Base-by-base conservation (phyloP, 2,888 invertebrate species). In the Callyntrura sp. region DNA sequence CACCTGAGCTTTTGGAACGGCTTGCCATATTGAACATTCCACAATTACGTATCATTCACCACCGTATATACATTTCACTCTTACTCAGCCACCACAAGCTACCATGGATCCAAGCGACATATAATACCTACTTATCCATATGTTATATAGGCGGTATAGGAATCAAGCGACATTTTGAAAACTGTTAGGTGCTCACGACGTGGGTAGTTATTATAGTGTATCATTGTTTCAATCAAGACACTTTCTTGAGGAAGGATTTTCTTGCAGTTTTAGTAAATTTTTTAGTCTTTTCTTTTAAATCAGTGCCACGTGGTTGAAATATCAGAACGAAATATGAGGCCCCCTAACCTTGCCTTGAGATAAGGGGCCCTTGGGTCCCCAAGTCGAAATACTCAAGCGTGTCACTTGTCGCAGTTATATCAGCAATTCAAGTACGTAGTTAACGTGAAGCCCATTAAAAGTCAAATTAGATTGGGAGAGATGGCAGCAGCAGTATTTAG, bases 1-100 rank as follows among this genome's bases (percentile, higher is more conserved):
- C 62, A 83, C 82, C 62, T 70, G 76, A 85, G 51, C 82, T 82
- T 43, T 82, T 65, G 82, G 73, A 73, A 48, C 88, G 83, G 83
- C 78, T 88, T 88, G 88, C 88, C 84, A 83, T 88, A 25, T 35
- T 73, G 28, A 45, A 48, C 17, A 14, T 68, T 68, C 3, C 70
- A 20, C 20, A 35, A 73, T 45, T 45, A 45, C 43, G 35, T 35
- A 35, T 35, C 35, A 5, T 25, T 51, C 12, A 51, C 9, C n/a
- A 51, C 9, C n/a, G 12, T 51, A n/a, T 51, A 14, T n/a, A 43
- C n/a, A 9, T 68, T 17, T 11, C 17, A 11, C 17, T 9, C 17
- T 20, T 62, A 62, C 51, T n/a, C 60, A 60, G 20, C 17, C 17
- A 60, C 4, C 14, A 28, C 11, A 25, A 23, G 25, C 1, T 45